phyloP scores from a whole-genome alignment of 2,888 invertebrate genomes.

The Schizaphis graminum region DNA sequence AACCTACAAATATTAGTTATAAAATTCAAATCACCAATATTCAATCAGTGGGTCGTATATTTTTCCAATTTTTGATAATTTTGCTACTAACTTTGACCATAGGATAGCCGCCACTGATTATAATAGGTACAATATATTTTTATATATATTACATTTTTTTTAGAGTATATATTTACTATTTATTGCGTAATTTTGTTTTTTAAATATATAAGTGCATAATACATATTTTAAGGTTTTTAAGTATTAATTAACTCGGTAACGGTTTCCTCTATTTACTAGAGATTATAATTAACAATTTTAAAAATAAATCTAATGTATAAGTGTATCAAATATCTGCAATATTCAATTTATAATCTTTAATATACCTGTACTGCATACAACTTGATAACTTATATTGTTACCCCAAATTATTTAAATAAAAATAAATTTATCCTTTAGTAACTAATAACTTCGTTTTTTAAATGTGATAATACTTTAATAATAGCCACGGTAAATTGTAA shows the following conservation, averaged over 20 bases:
- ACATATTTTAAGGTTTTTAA: too few relatives aligned
- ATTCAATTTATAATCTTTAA: background rate
- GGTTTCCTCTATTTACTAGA: background rate
- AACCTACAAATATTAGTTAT: too few relatives aligned
- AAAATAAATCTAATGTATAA: background rate
- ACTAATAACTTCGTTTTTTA: background rate
- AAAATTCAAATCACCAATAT: too few relatives aligned
- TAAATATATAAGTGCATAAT: too few relatives aligned
- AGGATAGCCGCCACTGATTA: too few relatives aligned
- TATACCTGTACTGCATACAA: background rate
- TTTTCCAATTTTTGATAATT: too few relatives aligned
- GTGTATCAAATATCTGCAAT: background rate
- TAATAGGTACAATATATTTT: too few relatives aligned
- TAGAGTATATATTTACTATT: too few relatives aligned
- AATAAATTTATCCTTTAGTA: background rate
- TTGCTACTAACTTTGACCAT: too few relatives aligned
- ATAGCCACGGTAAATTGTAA: background rate
- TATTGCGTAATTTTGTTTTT: too few relatives aligned
- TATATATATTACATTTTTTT: too few relatives aligned
- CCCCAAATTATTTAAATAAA: background rate
- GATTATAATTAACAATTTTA: background rate
- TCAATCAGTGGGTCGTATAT: too few relatives aligned
- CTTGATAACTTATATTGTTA: background rate
- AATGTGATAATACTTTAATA: background rate
- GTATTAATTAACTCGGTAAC: background rate